Percentiles rank a stretch among this genome's conserved stretches.
phyloP scores from a whole-genome alignment of 2,113 vertebrate genomes.

The Trematomus loennbergii region DNA sequence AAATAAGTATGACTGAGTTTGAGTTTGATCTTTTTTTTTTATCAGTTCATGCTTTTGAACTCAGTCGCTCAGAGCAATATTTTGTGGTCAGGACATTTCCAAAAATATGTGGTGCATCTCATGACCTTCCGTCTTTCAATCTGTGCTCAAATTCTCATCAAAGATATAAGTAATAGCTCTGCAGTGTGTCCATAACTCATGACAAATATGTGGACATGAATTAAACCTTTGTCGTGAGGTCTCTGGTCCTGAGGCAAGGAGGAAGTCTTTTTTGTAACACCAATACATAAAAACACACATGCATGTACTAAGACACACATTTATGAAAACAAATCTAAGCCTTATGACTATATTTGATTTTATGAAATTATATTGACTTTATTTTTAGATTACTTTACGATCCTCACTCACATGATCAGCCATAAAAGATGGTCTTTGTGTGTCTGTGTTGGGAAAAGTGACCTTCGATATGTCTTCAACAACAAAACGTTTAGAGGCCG shows the following conservation, averaged over 20 bases:
- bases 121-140: slow-evolving; percentile 15
- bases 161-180: slow-evolving; percentile 3
- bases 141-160: neutral
- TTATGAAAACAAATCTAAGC: too few species aligned
- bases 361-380: too few species aligned
- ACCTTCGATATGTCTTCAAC: too few species aligned
- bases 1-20: too few species aligned
- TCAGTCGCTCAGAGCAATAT: neutral
- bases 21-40: too few species aligned
- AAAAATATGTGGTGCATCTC: neutral
- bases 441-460: neutral
- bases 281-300: neutral
- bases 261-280: neutral
- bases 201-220: slow-evolving; percentile 47
- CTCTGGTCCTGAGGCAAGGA: slow-evolving; percentile 1
- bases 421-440: neutral
- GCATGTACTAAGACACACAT: neutral
- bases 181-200: slow-evolving; percentile 18
- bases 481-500: neutral
- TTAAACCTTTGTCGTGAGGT: slow-evolving; percentile 44
- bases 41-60: neutral
- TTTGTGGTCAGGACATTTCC: neutral
- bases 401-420: neutral
- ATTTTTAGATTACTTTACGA: neutral
- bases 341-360: too few species aligned